A percentile compares a stretch with the other conserved stretches of the same genome.
phyloP scores from a whole-genome alignment of 2,888 invertebrate species.

The Polyommatus icarus region DNA sequence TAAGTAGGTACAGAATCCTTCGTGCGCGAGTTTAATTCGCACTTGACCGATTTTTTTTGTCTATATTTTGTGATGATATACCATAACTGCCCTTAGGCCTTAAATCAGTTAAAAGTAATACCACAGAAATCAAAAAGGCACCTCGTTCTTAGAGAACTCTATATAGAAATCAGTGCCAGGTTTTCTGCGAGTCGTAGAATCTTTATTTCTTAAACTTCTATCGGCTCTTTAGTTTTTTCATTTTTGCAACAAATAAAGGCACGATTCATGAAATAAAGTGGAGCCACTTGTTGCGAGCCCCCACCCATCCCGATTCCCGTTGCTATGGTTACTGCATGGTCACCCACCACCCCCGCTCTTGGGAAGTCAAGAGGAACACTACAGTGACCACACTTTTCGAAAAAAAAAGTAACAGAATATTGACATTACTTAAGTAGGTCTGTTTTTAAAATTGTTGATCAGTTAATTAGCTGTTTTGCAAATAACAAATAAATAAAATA shows the following conservation, averaged over 20 bases:
- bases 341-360: slow-evolving; percentile 47
- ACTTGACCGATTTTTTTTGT: no score
- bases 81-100: no score
- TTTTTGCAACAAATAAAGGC: slow-evolving; percentile 3
- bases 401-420: neutral
- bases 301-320: slow-evolving; percentile 50
- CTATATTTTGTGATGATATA: no score
- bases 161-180: no score
- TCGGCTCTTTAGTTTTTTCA: neutral
- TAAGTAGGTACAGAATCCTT: no score
- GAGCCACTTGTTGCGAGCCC: slow-evolving; percentile 67
- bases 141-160: no score
- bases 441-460: no score
- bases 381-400: slow-evolving; percentile 31
- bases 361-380: slow-evolving; percentile 60
- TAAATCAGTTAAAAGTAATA: no score
- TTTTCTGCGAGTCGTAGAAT: neutral
- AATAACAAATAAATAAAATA: no score
- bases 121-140: no score
- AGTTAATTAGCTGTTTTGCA: no score
- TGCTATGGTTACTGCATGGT: slow-evolving; percentile 57
- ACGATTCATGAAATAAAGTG: slow-evolving; percentile 33
- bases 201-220: neutral
- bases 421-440: neutral
- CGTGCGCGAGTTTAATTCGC: no score